Percentiles rank a stretch among this genome's conserved stretches.
Evolutionary conservation across 2,888 invertebrate genomes (phyloP).

Genomic region (Sialis fuliginosa): DNA sequence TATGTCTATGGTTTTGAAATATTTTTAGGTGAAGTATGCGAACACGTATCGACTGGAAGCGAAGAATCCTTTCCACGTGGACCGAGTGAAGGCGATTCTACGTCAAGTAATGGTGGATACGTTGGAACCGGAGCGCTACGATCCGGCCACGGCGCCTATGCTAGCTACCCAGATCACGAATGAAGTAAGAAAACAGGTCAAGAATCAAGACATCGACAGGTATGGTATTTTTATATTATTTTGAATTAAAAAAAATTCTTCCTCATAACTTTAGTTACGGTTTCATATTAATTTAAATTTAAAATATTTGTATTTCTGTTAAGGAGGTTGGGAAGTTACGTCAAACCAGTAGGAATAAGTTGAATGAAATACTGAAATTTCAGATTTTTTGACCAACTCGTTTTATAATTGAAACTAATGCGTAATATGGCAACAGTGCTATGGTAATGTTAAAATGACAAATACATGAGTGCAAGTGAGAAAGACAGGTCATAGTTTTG

Average conservation of each 20-base stretch:
- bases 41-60: constrained; percentile 49
- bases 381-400: too few relatives aligned
- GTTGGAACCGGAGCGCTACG: constrained; percentile 36
- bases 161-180: constrained; percentile 36
- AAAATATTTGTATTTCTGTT: too few relatives aligned
- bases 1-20: too few relatives aligned
- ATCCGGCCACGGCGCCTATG: constrained; percentile 35
- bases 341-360: too few relatives aligned
- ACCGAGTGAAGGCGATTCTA: constrained; percentile 40
- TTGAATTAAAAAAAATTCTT: neutral
- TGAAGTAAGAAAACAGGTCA: constrained; percentile 38
- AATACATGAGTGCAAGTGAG: too few relatives aligned
- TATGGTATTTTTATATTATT: constrained; percentile 16
- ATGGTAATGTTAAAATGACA: too few relatives aligned
- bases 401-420: too few relatives aligned
- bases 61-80: constrained; percentile 39
- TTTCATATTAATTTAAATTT: neutral
- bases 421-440: too few relatives aligned
- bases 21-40: constrained; percentile 22
- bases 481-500: too few relatives aligned
- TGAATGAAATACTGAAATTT: too few relatives aligned
- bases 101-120: constrained; percentile 37
- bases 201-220: constrained; percentile 52
- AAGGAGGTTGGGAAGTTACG: too few relatives aligned
- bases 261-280: constrained; percentile 10